phyloP scores from a whole-genome alignment of 2,797 vertebrate species.

The Tolypeutes matacus region DNA sequence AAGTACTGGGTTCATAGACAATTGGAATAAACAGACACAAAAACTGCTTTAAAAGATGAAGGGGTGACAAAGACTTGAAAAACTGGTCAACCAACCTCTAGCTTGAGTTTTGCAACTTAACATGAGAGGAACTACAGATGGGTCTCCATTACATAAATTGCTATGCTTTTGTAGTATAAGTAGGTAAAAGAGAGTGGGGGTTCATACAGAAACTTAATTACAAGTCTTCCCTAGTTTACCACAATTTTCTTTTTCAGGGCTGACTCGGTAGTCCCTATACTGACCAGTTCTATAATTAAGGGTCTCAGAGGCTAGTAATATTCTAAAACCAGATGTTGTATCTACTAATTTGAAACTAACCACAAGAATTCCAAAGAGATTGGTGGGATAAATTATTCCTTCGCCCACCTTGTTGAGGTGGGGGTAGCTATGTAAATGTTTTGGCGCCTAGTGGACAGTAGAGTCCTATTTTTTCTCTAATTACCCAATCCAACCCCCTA shows the following conservation, averaged over 20 bases:
- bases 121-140: background rate
- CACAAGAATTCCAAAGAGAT: background rate
- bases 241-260: background rate
- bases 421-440: conserved; percentile 4
- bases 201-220: background rate
- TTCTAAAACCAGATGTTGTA: background rate
- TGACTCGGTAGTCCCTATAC: background rate
- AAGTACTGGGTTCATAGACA: background rate
- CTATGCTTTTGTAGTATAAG: background rate
- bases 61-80: background rate
- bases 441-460: background rate
- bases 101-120: background rate
- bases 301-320: background rate
- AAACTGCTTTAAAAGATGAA: background rate
- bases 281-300: background rate
- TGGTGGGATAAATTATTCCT: background rate
- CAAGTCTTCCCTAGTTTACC: background rate
- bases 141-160: background rate
- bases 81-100: background rate
- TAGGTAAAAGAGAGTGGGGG: background rate
- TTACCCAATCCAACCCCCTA: background rate
- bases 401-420: background rate
- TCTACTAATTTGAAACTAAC: conserved; percentile 22
- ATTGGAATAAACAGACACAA: background rate
- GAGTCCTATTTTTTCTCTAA: background rate